Conservation (phyloP, 1,140 invertebrate genomes). For the Centruroides sculpturatus region DNA sequence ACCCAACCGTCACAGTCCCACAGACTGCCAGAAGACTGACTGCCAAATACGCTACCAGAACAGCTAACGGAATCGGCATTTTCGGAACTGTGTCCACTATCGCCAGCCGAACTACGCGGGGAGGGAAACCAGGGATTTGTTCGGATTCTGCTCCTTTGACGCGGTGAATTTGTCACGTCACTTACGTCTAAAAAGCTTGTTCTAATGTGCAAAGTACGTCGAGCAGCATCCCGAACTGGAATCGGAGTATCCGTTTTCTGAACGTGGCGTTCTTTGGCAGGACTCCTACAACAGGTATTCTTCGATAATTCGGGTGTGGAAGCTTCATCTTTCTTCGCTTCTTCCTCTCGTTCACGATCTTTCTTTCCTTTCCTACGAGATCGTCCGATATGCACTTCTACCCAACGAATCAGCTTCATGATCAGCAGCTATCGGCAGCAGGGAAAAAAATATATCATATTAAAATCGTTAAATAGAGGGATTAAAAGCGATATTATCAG, state of each 20-base stretch:
- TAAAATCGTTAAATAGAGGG: too few relatives aligned
- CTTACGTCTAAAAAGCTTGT: conserved; percentile 7
- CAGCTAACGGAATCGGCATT: conserved; percentile 6
- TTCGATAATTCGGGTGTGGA: too few relatives aligned
- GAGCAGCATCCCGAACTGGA: too few relatives aligned
- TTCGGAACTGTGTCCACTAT: conserved; percentile 7
- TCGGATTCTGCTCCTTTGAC: conserved; percentile 5
- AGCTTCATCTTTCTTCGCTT: too few relatives aligned
- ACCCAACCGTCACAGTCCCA: conserved; percentile 1
- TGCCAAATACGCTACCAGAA: conserved; percentile 10
- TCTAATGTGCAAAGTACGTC: conserved; percentile 1
- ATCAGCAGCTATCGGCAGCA: too few relatives aligned
- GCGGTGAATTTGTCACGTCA: background rate
- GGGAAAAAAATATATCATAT: too few relatives aligned
- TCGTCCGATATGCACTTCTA: conserved; percentile 14
- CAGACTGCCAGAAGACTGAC: conserved; percentile 9
- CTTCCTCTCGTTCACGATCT: conserved; percentile 1
- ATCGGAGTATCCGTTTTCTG: too few relatives aligned
- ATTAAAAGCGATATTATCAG: too few relatives aligned
- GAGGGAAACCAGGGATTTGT: conserved; percentile 14
- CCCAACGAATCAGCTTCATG: conserved; percentile 15
- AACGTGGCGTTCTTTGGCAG: too few relatives aligned
- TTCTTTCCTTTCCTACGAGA: conserved; percentile 10
- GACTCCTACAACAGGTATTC: too few relatives aligned
- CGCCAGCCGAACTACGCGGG: conserved; percentile 1